Conservation (phyloP, 2,113 vertebrate species). For the Anolis carolinensis region DNA sequence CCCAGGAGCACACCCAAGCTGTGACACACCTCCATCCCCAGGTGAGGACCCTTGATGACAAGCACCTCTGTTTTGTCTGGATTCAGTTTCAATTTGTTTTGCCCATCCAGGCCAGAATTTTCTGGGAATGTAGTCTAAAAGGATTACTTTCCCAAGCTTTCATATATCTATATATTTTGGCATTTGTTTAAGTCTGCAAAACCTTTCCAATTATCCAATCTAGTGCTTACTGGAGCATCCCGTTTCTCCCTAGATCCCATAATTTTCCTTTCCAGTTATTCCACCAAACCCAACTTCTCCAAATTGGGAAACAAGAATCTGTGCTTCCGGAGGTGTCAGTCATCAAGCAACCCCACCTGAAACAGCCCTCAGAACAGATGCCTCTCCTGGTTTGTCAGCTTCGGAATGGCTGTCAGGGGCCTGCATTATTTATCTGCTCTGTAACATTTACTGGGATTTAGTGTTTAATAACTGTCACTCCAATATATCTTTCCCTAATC, state of each 20-base stretch:
- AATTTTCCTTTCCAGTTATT: background rate
- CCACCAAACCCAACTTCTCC: background rate
- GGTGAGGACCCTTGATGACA: too few relatives aligned
- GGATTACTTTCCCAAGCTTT: too few relatives aligned
- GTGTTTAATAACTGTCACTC: conserved; percentile 77
- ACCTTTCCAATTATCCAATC: background rate
- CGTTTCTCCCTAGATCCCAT: background rate
- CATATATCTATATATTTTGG: background rate
- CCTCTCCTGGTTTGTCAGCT: conserved; percentile 34
- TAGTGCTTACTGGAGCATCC: background rate
- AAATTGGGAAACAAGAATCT: too few relatives aligned
- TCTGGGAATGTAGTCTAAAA: too few relatives aligned
- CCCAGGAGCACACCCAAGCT: too few relatives aligned
- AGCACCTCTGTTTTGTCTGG: too few relatives aligned
- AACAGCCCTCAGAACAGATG: background rate
- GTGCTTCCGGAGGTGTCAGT: background rate
- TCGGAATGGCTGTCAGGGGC: conserved; percentile 47
- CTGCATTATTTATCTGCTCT: conserved; percentile 71
- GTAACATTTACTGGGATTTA: conserved; percentile 73
- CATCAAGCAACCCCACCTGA: background rate
- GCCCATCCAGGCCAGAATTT: too few relatives aligned
- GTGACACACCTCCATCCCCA: too few relatives aligned
- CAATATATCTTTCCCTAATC: conserved; percentile 73
- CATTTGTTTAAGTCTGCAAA: background rate
- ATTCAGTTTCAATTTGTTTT: too few relatives aligned